A percentile compares a stretch with the other conserved stretches of the same genome.
Evolutionary conservation across 2,888 invertebrate species (phyloP).

Genomic region (Cephus pygmeus): DNA sequence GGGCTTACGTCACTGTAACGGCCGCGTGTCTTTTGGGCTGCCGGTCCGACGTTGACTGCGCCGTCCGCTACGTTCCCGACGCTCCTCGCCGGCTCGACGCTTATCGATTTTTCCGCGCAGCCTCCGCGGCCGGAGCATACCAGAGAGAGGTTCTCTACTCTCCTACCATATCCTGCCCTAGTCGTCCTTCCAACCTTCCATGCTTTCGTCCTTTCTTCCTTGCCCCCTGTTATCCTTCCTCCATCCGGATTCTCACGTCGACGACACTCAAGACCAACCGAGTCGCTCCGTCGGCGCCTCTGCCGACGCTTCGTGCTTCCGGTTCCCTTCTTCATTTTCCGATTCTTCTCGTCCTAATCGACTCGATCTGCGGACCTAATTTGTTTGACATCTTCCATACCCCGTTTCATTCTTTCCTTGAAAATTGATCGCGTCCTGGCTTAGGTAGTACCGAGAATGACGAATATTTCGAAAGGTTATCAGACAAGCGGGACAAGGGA

Average conservation of each 20-base stretch:
- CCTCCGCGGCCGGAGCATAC: conserved; percentile 57
- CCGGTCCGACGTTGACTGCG: conserved; percentile 62
- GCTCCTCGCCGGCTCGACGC: conserved; percentile 48
- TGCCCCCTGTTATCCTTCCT: not conserved
- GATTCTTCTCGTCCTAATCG: too few relatives aligned
- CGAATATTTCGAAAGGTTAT: too few relatives aligned
- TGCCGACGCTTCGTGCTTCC: too few relatives aligned
- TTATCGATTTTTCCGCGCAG: conserved; percentile 65
- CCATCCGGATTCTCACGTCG: not conserved
- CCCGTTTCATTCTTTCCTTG: too few relatives aligned
- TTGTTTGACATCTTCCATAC: too few relatives aligned
- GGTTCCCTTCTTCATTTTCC: too few relatives aligned
- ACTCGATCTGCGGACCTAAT: too few relatives aligned
- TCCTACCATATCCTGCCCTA: too few relatives aligned
- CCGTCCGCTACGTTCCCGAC: conserved; percentile 52
- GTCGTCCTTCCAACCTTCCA: not conserved
- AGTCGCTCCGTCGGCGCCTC: not conserved
- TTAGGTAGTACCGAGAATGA: too few relatives aligned
- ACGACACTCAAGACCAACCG: not conserved
- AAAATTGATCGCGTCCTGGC: too few relatives aligned
- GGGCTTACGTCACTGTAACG: conserved; percentile 34
- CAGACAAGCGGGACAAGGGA: too few relatives aligned
- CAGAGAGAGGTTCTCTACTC: conserved; percentile 11
- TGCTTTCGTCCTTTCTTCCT: not conserved
- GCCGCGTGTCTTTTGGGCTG: conserved; percentile 53